These are phyloP conservation scores for Aegithalos caudatus DNA, from an alignment of 2,113 vertebrate genomes.

Conservation along the genomic window DNA sequence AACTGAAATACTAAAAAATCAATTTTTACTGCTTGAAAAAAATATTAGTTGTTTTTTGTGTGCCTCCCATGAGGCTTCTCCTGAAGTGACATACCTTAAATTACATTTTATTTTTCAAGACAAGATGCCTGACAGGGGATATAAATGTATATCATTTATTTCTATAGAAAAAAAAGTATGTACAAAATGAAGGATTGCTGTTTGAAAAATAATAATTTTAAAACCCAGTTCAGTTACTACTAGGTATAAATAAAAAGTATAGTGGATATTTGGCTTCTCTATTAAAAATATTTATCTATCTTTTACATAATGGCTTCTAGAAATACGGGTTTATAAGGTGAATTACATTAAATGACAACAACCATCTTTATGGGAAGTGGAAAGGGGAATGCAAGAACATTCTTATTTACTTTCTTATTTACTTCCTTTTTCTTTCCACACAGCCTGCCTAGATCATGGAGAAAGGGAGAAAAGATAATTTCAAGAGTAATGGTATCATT, in stretches of 20 bases:
- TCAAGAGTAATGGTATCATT: neutral
- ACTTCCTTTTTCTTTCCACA: neutral
- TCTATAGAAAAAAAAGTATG: neutral
- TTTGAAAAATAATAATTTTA: neutral
- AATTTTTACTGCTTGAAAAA: neutral
- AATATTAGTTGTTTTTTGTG: slow-evolving; percentile 7
- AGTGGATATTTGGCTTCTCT: neutral
- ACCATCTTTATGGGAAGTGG: neutral
- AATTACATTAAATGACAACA: neutral
- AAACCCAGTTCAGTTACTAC: neutral
- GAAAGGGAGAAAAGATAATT: neutral
- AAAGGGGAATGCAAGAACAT: neutral
- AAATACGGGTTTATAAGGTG: neutral
- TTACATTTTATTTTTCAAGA: slow-evolving; percentile 13
- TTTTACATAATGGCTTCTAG: neutral
- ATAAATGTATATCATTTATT: neutral
- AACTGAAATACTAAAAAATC: slow-evolving; percentile 17
- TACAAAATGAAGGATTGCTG: neutral
- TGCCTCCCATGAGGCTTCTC: neutral
- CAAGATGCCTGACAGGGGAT: neutral
- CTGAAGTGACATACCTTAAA: slow-evolving; percentile 29
- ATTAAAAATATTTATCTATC: neutral
- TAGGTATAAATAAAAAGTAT: neutral
- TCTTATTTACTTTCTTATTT: neutral
- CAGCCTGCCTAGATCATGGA: neutral